Base-by-base conservation (phyloP, 1,140 invertebrate genomes). In the Meteorus sp. region DNA sequence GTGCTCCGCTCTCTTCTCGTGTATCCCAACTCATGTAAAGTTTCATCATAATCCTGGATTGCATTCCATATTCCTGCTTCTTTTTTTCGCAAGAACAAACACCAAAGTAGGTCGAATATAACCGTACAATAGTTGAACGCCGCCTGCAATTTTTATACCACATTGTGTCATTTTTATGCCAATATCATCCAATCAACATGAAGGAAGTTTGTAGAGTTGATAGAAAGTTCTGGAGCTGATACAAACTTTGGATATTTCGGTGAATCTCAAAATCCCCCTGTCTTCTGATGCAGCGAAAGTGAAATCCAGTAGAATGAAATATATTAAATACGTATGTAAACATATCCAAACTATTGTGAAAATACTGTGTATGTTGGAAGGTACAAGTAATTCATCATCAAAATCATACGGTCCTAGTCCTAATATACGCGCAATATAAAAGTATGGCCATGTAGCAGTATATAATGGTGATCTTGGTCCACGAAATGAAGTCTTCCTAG, bases 361-460 rank as follows among this genome's bases (percentile, higher is more conserved):
- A 2, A 62, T 47, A 1, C 68, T 13, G 48, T 59, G 64, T 1
- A 44, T 0, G 2, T 58, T 68, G 0, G 71, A 78, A 0, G 72
- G 67, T 0, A 64, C 62, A 2, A 74, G 59, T 1, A 64, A 44
- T 15, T 75, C 63, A n/a, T 65, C 63, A 4, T 35, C 44, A 33
- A 73, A 72, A 13, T 65, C 51, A 55, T 78, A 79, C 7, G 77
- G 77, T 9, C 72, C 70, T 2, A 75, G 61, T 15, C 77, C 77
- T n/a, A n/a, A n/a, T n/a, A n/a, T n/a, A n/a, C n/a, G n/a, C n/a
- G n/a, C n/a, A n/a, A n/a, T n/a, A n/a, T n/a, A n/a, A n/a, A n/a
- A n/a, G n/a, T n/a, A n/a, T n/a, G n/a, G n/a, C n/a, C n/a, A n/a
- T n/a, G n/a, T n/a, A n/a, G n/a, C n/a, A n/a, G n/a, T n/a, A n/a